Percentiles rank a stretch among this genome's conserved stretches.
phyloP scores from a whole-genome alignment of 1,140 invertebrate species.

The Heliconius hermathena region DNA sequence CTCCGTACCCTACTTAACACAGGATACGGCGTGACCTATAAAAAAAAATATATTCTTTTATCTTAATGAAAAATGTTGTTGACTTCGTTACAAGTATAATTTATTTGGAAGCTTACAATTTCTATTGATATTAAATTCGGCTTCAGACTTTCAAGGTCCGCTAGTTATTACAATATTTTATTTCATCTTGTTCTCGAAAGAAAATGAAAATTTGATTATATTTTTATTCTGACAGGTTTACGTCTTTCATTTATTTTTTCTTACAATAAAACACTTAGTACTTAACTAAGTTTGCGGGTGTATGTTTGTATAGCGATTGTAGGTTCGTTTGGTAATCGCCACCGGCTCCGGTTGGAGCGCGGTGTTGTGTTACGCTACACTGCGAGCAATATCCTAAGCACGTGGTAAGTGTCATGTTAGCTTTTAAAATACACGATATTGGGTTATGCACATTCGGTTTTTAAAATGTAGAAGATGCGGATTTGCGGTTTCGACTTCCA shows the following conservation, averaged over 20 bases:
- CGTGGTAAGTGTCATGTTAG: too few species aligned
- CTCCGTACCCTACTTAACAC: background rate
- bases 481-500: too few species aligned
- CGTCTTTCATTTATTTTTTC: background rate
- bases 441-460: too few species aligned
- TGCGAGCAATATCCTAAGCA: too few species aligned
- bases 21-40: background rate
- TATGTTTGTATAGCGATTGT: background rate
- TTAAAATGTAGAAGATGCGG: too few species aligned
- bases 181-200: background rate
- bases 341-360: too few species aligned
- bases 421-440: too few species aligned
- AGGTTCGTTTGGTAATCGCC: background rate
- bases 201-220: background rate
- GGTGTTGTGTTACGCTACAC: too few species aligned
- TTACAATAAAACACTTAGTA: background rate
- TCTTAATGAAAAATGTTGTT: background rate
- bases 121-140: background rate
- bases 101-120: background rate
- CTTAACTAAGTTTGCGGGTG: background rate
- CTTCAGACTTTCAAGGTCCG: background rate
- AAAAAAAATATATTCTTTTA: background rate
- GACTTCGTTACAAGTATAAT: slow-evolving; percentile 7
- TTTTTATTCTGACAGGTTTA: background rate
- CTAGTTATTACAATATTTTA: background rate